A percentile compares a stretch with the other conserved stretches of the same genome.
These are phyloP conservation scores for Octomys mimax DNA, from an alignment of 2,797 vertebrate species.

Conservation along the genomic window DNA sequence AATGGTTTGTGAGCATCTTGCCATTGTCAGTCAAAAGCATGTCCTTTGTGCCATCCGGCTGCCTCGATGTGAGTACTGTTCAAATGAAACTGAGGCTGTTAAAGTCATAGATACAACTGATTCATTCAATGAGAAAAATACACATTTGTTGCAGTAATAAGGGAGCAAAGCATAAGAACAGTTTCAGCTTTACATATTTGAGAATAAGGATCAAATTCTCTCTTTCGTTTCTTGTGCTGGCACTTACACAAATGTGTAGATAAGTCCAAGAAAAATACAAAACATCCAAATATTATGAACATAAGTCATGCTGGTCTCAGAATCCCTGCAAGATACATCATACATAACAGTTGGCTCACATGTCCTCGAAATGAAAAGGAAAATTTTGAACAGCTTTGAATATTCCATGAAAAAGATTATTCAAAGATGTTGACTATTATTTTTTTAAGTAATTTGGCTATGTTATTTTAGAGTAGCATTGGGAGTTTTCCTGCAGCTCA, in stretches of 20 bases:
- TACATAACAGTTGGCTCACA: constrained; percentile 38
- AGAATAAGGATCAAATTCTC: constrained; percentile 68
- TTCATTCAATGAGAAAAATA: neutral
- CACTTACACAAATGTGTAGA: constrained; percentile 62
- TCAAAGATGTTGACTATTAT: constrained; percentile 66
- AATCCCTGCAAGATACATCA: constrained; percentile 82
- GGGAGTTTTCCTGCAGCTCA: constrained; percentile 8
- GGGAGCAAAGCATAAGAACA: constrained; percentile 56
- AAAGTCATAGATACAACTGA: neutral
- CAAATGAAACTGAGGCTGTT: neutral
- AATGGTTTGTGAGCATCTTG: constrained; percentile 34
- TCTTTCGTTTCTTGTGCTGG: constrained; percentile 73
- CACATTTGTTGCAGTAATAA: neutral
- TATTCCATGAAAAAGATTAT: constrained; percentile 75
- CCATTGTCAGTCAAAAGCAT: neutral
- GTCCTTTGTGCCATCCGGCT: neutral
- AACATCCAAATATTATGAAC: constrained; percentile 85
- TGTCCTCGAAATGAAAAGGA: constrained; percentile 73
- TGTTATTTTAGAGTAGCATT: constrained; percentile 49
- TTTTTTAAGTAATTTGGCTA: constrained; percentile 38
- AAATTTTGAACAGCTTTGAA: constrained; percentile 74
- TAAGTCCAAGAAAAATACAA: constrained; percentile 85
- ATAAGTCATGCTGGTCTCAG: constrained; percentile 78
- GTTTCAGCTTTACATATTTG: constrained; percentile 68
- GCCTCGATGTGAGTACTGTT: neutral